Conservation (phyloP, 2,113 vertebrate species). For the Myotis yumanensis region DNA sequence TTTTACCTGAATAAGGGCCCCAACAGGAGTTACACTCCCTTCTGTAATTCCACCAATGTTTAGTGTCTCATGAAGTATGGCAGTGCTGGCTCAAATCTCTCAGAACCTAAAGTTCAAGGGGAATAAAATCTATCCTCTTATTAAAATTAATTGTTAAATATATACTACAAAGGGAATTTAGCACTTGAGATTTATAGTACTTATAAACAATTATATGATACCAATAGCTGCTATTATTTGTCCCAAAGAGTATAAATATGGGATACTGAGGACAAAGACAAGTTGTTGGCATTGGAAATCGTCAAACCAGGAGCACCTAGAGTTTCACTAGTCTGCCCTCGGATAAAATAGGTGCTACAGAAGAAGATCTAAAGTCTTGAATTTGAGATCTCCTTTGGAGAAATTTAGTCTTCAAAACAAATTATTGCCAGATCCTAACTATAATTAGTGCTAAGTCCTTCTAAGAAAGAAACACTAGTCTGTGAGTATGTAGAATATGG, state of each 20-base stretch:
- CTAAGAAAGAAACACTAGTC: neutral
- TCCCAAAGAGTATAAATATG: neutral
- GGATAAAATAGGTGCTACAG: neutral
- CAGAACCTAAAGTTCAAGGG: slow-evolving; percentile 10
- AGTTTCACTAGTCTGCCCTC: neutral
- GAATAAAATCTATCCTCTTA: neutral
- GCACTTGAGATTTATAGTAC: neutral
- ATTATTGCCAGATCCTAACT: neutral
- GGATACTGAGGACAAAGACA: neutral
- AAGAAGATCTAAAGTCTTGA: neutral
- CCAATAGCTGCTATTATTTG: neutral
- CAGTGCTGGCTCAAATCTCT: neutral
- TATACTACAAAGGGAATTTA: neutral
- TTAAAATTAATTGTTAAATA: slow-evolving; percentile 30
- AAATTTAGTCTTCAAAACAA: neutral
- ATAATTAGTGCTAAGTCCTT: neutral
- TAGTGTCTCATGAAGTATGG: neutral
- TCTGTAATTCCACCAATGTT: neutral
- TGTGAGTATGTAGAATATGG: neutral
- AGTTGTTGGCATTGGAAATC: neutral
- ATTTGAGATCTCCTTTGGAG: neutral
- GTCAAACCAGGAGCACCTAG: neutral
- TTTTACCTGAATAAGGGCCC: neutral
- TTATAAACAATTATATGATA: neutral
- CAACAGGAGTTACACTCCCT: neutral